Evolutionary conservation across 2,888 invertebrate species (phyloP).

Genomic region (Saturnia japonica): DNA sequence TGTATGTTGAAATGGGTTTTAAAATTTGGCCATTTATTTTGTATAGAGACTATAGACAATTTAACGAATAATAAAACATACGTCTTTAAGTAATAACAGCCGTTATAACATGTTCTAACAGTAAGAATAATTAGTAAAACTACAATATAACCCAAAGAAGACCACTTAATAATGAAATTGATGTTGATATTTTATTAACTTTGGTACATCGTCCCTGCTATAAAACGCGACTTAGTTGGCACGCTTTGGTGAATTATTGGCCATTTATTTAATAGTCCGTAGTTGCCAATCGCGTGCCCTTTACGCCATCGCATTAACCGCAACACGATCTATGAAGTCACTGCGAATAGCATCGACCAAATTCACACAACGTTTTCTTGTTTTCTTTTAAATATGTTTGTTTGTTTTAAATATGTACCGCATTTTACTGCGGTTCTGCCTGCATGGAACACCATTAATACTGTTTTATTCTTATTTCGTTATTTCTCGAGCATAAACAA

Average conservation of each 20-base stretch:
- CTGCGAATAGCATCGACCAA: conserved; percentile 11
- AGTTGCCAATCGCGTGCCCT: conserved; percentile 15
- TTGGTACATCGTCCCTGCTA: conserved; percentile 8
- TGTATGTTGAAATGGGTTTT: no score
- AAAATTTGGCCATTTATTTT: no score
- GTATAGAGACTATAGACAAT: no score
- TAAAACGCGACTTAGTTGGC: conserved; percentile 12
- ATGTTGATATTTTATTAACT: conserved; percentile 10
- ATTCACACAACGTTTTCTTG: neutral
- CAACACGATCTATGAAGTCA: conserved; percentile 16
- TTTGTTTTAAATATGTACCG: neutral
- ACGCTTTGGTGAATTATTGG: conserved; percentile 12
- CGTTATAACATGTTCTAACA: neutral
- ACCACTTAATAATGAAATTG: neutral
- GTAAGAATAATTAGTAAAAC: neutral
- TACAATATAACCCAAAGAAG: neutral
- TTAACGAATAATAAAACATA: neutral
- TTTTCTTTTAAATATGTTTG: no score
- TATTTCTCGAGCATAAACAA: no score
- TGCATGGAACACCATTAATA: neutral
- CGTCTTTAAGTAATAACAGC: neutral
- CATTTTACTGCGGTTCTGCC: neutral
- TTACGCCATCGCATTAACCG: conserved; percentile 13
- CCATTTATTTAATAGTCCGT: conserved; percentile 16
- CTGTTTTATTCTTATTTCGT: no score